Conservation (phyloP, 2,113 vertebrate species). For the Corythornis vintsioides region DNA sequence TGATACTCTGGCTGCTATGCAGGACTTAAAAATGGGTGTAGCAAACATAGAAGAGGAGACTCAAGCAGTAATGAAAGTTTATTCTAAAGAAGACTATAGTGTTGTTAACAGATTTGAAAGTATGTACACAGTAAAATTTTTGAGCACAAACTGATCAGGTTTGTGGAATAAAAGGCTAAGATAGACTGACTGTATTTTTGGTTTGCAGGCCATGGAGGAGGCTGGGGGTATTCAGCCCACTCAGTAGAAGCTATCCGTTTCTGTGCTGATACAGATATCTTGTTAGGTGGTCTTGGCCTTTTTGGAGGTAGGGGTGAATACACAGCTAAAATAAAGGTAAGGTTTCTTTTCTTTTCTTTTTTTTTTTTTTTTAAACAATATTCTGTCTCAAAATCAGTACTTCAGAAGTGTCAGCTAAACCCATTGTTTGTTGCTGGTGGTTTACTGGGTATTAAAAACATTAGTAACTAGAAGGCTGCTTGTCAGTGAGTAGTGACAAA, state of each 20-base stretch:
- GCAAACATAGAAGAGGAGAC: conserved; percentile 95
- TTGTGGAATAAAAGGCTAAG: neutral
- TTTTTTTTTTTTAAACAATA: neutral
- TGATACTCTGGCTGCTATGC: conserved; percentile 97
- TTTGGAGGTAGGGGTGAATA: conserved; percentile 98
- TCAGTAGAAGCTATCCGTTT: conserved; percentile 98
- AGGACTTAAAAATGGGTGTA: conserved; percentile 97
- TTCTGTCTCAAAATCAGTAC: neutral
- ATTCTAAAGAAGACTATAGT: conserved; percentile 98
- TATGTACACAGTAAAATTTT: conserved; percentile 67
- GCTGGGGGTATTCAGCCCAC: conserved; percentile 98
- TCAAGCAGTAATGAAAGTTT: conserved; percentile 98
- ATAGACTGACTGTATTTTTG: neutral
- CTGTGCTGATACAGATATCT: conserved; percentile 94
- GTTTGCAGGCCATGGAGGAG: conserved; percentile 93
- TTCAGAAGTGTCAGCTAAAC: neutral
- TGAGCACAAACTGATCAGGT: neutral
- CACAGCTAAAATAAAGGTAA: conserved; percentile 98
- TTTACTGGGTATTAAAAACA: neutral
- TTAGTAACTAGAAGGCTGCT: neutral
- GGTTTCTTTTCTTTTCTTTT: neutral
- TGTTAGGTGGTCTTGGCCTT: conserved; percentile 95
- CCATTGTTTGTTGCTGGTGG: neutral
- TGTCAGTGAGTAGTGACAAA: neutral
- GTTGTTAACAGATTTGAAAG: conserved; percentile 99